Percentiles rank a stretch among this genome's conserved stretches.
Evolutionary conservation across 2,113 vertebrate species (phyloP).

Genomic region (Hypanus sabinus): DNA sequence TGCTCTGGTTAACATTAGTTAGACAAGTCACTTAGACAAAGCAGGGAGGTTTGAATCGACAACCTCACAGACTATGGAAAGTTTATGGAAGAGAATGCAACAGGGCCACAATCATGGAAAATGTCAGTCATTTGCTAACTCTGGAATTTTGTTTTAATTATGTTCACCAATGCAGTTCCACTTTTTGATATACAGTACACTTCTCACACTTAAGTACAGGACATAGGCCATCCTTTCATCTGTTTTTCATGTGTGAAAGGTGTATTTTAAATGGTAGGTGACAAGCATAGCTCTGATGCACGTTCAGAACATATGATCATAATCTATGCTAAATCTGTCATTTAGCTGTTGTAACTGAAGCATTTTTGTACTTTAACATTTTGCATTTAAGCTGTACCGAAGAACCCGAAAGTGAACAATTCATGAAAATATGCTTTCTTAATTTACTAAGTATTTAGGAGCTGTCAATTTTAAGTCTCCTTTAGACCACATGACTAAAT

Average conservation of each 20-base stretch:
- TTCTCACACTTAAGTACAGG: background rate
- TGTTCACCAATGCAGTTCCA: background rate
- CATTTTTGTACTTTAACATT: background rate
- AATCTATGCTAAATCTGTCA: background rate
- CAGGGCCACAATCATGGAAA: background rate
- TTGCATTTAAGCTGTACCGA: background rate
- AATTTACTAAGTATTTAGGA: background rate
- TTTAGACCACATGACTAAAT: background rate
- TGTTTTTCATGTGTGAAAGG: background rate
- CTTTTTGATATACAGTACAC: background rate
- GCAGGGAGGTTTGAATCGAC: background rate
- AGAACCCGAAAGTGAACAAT: background rate
- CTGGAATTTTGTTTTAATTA: background rate
- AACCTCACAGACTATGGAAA: background rate
- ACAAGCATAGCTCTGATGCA: background rate
- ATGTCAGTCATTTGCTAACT: background rate
- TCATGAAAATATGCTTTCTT: background rate
- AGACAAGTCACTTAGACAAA: background rate
- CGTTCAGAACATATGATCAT: too few species aligned
- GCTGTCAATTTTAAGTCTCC: background rate
- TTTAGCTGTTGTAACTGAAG: background rate
- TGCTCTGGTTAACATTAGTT: background rate
- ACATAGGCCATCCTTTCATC: background rate
- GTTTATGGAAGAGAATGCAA: background rate
- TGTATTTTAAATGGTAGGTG: background rate